phyloP scores from a whole-genome alignment of 2,888 invertebrate species.

The Anoplius nigerrimus region DNA sequence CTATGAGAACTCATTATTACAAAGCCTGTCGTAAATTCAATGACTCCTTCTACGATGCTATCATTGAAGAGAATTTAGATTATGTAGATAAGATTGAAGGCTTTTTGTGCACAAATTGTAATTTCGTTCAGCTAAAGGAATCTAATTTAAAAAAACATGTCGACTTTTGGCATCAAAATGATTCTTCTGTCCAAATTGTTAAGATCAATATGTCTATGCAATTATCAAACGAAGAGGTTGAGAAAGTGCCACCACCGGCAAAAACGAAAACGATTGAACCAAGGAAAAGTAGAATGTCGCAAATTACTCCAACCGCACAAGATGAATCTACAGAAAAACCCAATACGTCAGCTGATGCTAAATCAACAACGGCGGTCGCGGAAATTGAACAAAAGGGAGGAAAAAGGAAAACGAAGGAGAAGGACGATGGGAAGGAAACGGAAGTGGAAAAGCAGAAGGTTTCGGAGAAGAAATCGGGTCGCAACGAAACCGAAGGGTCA shows the following conservation, averaged over 20 bases:
- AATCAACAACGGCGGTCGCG: not conserved
- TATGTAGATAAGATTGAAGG: slow-evolving; percentile 73
- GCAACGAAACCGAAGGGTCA: not conserved
- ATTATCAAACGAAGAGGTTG: no score
- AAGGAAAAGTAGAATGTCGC: not conserved
- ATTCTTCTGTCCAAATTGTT: slow-evolving; percentile 75
- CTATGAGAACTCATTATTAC: slow-evolving; percentile 69
- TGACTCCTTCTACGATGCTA: slow-evolving; percentile 54
- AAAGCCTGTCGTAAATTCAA: slow-evolving; percentile 61
- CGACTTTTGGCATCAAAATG: slow-evolving; percentile 75
- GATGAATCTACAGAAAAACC: not conserved
- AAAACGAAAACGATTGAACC: not conserved
- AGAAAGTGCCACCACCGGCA: not conserved
- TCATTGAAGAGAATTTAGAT: slow-evolving; percentile 61
- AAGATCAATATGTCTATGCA: slow-evolving; percentile 70
- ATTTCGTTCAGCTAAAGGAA: slow-evolving; percentile 83
- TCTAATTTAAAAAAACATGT: slow-evolving; percentile 81
- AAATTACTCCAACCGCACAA: not conserved
- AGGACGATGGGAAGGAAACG: not conserved
- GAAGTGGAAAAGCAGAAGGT: not conserved
- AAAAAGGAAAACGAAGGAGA: not conserved
- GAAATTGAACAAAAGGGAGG: not conserved
- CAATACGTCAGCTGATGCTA: no score
- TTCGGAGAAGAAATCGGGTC: not conserved
- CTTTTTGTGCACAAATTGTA: slow-evolving; percentile 83